Evolutionary conservation across 1,140 invertebrate species (phyloP).

Genomic region (Diabrotica undecimpunctata): DNA sequence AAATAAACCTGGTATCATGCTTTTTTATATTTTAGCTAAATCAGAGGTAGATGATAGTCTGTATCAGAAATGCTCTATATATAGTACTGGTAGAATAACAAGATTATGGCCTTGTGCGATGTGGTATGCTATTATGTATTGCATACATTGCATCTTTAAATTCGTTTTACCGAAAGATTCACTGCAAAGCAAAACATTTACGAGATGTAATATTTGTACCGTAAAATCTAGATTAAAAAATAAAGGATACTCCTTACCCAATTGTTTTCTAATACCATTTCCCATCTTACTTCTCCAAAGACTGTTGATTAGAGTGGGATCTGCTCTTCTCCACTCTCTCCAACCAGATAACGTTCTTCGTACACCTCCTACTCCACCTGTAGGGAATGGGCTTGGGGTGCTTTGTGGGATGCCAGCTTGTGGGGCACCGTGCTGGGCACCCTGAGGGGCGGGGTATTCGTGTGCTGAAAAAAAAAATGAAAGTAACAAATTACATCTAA

Average conservation of each 20-base stretch:
- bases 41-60: no score
- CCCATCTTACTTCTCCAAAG: constrained; percentile 67
- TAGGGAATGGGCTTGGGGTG: constrained; percentile 39
- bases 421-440: constrained; percentile 17
- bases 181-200: no score
- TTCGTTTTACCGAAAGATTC: no score
- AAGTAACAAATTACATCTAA: background rate
- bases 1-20: no score
- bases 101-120: no score
- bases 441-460: constrained; percentile 14
- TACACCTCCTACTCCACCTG: constrained; percentile 42
- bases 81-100: no score
- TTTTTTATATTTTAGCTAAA: no score
- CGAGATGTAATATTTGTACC: no score
- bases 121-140: no score
- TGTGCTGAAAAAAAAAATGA: constrained; percentile 8
- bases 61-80: no score
- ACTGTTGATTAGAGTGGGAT: constrained; percentile 64
- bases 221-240: background rate
- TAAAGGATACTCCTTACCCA: constrained; percentile 53
- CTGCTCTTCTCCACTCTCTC: constrained; percentile 63
- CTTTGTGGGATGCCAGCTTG: constrained; percentile 37
- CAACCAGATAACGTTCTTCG: constrained; percentile 50
- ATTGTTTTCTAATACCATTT: constrained; percentile 62
- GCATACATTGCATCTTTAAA: no score